Evolutionary conservation across 2,113 vertebrate genomes (phyloP).

Genomic region (Pelecanus crispus): DNA sequence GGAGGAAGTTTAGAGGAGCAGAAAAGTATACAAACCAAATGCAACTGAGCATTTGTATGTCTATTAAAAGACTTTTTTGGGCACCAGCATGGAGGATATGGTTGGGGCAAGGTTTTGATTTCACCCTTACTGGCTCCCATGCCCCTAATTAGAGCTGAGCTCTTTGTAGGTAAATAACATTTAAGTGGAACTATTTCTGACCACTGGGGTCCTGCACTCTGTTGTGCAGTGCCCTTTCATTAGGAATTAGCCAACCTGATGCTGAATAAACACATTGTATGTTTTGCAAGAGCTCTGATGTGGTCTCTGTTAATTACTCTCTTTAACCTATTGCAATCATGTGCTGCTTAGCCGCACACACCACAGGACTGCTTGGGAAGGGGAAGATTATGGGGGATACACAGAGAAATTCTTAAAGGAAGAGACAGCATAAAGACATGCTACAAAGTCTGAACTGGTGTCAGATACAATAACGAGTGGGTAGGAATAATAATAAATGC

Average conservation of each 20-base stretch:
- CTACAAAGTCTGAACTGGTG: neutral
- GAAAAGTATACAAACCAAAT: slow-evolving; percentile 22
- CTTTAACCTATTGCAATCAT: slow-evolving; percentile 37
- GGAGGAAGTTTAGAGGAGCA: neutral
- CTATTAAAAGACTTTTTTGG: neutral
- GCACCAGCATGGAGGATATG: neutral
- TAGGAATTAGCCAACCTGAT: slow-evolving; percentile 16
- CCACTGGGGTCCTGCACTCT: slow-evolving; percentile 18
- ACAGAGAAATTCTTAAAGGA: neutral
- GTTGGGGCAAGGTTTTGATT: slow-evolving; percentile 19
- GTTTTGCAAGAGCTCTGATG: slow-evolving; percentile 52
- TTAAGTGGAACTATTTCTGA: slow-evolving; percentile 60
- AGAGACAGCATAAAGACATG: neutral
- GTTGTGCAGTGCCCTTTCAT: slow-evolving; percentile 47
- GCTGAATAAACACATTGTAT: slow-evolving; percentile 54
- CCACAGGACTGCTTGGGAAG: slow-evolving; percentile 26
- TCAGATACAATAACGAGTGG: slow-evolving; percentile 12
- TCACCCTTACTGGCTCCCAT: slow-evolving; percentile 29
- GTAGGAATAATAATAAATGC: slow-evolving; percentile 5
- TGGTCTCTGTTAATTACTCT: slow-evolving; percentile 51
- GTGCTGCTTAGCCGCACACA: neutral
- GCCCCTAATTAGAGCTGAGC: slow-evolving; percentile 51
- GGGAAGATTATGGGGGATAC: neutral
- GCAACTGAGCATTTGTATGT: neutral
- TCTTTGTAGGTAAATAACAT: slow-evolving; percentile 54